Evolutionary conservation across 2,888 invertebrate species (phyloP), one percentile per base, ranked within the genome.

Genomic region (Andrena dorsata): DNA sequence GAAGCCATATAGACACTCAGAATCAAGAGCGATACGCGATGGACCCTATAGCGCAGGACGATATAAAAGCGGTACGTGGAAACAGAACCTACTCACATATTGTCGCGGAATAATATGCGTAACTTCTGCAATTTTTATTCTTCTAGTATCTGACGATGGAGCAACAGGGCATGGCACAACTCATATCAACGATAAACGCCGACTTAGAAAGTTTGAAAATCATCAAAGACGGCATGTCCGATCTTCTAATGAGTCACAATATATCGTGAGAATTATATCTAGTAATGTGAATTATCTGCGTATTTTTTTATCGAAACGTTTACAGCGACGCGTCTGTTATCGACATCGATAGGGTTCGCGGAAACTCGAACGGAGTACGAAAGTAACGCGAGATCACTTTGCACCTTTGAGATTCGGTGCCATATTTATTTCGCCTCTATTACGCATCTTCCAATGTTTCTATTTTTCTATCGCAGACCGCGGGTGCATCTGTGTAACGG

Each of bases 131-230:
- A 41, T 51, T 49, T 53, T 10, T 30, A 65, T 60, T 53, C 16
- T 92, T 93, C 64, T 95, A 98, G 94, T 98, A 98, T 94, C 94
- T 99, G 76, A 95, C 96, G 64, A 96, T 98, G 94, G 97, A 99
- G 91, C 98, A 99, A 92, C 96, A 97, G 82, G 98, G 98, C 0
- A 97, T 99, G 95, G 96, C 97, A 35, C 97, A 98, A 90, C 94
- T 99, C 26, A 96, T 98, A 83, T 96, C 97, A 76, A 97, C 98
- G 0, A 96, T 98, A 35, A 97, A 97, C 86, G 95, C 96, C 69
- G 98, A 98, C 93, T 93, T 97, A 82, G 96, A 96, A 71, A 96
- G 97, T 32, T 94, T 98, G 77, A 96, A 97, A 92, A 96, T 96
- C 47, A 97, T 98, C 83, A 95, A 96, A n/a, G 97, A 97, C 77